Conservation (phyloP, 2,888 invertebrate species). For the Tenthredo scrophulariae region DNA sequence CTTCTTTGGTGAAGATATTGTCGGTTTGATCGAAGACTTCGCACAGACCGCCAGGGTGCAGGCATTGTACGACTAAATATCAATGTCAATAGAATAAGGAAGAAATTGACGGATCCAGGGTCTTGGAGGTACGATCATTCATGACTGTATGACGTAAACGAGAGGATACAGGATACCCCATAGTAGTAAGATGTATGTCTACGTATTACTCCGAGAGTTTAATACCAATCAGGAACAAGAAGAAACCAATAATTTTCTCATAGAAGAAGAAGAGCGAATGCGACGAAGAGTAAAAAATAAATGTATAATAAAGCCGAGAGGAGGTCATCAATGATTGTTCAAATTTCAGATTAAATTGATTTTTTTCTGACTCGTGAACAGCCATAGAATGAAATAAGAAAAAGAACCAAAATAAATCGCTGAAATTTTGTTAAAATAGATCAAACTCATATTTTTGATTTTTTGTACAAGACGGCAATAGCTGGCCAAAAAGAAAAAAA, state of each 20-base stretch:
- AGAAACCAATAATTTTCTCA: not conserved
- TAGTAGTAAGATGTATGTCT: no score
- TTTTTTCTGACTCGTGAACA: no score
- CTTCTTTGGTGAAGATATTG: not conserved
- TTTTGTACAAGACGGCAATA: not conserved
- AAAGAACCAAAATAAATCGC: no score
- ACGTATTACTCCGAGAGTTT: not conserved
- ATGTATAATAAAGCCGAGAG: no score
- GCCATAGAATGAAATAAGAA: no score
- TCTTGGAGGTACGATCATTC: constrained; percentile 21
- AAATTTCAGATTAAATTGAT: no score
- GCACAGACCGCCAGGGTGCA: not conserved
- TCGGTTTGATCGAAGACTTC: not conserved
- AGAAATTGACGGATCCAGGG: constrained; percentile 13
- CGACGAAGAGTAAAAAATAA: not conserved
- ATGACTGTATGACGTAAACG: not conserved
- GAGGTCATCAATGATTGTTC: no score
- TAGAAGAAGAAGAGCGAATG: not conserved
- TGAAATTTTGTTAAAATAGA: not conserved
- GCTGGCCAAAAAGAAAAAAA: not conserved
- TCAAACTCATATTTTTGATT: not conserved
- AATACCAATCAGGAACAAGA: not conserved
- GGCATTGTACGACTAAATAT: not conserved
- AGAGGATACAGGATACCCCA: not conserved
- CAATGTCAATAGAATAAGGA: not conserved